Base-by-base conservation (phyloP, 1,140 invertebrate species). In the Oedothorax gibbosus region DNA sequence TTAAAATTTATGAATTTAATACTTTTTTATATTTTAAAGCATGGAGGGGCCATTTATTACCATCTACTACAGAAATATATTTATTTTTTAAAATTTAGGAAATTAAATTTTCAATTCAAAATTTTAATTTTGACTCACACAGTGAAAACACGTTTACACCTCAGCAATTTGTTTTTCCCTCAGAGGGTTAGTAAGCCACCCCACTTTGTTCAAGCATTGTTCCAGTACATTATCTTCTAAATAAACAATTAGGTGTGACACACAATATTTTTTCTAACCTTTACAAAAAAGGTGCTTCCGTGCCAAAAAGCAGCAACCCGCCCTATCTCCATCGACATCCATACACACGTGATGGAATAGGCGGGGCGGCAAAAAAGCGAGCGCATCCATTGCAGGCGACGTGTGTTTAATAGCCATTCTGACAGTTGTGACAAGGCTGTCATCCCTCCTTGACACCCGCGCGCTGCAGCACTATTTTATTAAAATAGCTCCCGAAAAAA, bases 331-430 rank as follows among this genome's bases (percentile, higher is more conserved):
- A 82, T 82, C 12, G 80, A 71, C 80, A 82, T 73, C 72, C 80
- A 82, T 82, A 82, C 79, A 82, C 73, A 82, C 80, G 49, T 82
- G 80, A 82, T 82, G 69, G 80, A 73, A 82, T 82, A 82, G 68
- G 69, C 69, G 80, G 80, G 35, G 69, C 51, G 69, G 49, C 69
- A 71, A 82, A 82, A 80, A 82, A 73, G 80, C 68, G 81, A 84
- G 64, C 65, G 81, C 72, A 84, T 84, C 81, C 57, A 84, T 84
- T 84, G 71, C 71, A 84, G n/a, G 68, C 35, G 81, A 84, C 81
- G 81, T 84, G 81, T 84, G 81, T 84, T 84, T 84, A 84, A 84
- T 84, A 84, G 81, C 81, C 81, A 84, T 84, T 76, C 68, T 84
- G 81, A 84, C 81, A 84, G 81, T 76, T 84, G 81, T 76, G 81